Conservation (phyloP, 2,888 invertebrate species). For the Rhagonycha fulva region DNA sequence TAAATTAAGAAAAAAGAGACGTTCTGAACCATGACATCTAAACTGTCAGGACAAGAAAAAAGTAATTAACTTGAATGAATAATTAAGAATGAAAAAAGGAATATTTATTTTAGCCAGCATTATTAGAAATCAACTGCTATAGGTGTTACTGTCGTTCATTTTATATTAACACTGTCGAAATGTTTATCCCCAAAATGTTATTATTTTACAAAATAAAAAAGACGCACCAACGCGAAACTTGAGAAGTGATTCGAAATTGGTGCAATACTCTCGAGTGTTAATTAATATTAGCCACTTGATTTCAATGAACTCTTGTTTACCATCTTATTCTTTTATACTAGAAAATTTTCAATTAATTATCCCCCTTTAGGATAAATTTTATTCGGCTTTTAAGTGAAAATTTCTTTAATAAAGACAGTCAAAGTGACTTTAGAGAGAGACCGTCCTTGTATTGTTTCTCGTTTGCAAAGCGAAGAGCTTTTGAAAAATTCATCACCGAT, state of each 20-base stretch:
- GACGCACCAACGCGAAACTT: conserved; percentile 1
- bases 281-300: conserved; percentile 31
- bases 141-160: conserved; percentile 15
- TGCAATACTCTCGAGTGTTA: conserved; percentile 30
- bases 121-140: conserved; percentile 29
- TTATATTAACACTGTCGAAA: background rate
- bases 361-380: conserved; percentile 25
- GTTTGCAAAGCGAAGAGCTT: conserved; percentile 7
- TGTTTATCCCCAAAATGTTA: background rate
- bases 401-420: conserved; percentile 20
- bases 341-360: conserved; percentile 37
- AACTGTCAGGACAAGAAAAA: conserved; percentile 41
- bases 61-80: conserved; percentile 42
- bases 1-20: conserved; percentile 38
- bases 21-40: conserved; percentile 34
- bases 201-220: background rate
- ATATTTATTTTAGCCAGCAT: conserved; percentile 25
- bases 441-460: conserved; percentile 18
- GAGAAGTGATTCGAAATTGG: conserved; percentile 18
- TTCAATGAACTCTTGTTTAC: conserved; percentile 27
- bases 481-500: conserved; percentile 30
- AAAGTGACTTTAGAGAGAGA: background rate
- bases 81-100: conserved; percentile 38
- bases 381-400: conserved; percentile 11
- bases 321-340: conserved; percentile 31